Evolutionary conservation across 2,797 vertebrate genomes (phyloP), one percentile per base, ranked within the genome.

Genomic region (Scleropages formosus): DNA sequence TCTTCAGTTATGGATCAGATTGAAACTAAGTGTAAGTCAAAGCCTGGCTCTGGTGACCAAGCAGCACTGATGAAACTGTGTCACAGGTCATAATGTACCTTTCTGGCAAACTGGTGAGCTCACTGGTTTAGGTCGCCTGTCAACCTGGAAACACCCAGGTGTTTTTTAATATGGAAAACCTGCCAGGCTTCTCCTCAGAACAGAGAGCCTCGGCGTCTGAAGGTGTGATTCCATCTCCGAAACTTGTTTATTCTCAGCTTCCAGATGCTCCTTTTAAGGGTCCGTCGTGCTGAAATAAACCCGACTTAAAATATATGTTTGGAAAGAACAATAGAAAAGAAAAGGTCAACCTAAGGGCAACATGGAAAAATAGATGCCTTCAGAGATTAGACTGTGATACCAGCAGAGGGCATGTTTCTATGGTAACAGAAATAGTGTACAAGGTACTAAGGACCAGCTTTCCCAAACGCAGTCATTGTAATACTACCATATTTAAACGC

Each of bases 351-450:
- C 1, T 56, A 22, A 77, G 68, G 68, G 68, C 66, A 56, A 72
- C 22, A 47, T 44, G 15, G 24, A 49, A 44, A 77, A n/a, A 44
- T 62, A 47, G 16, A 24, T 47, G 39, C 59, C 61, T 72, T n/a
- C 20, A n/a, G 18, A 65, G 68, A 77, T 72, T 65, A 72, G 65
- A 72, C 26, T 53, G 18, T 27, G 20, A 68, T 47, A 69, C 71
- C 16, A 74, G 24, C 63, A 49, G 63, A 74, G 68, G 68, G 58
- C 56, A 74, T 51, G 71, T 77, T 77, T 73, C 76, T 73, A 73
- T 77, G 71, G 70, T 58, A 77, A 73, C 71, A 47, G 53, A 51
- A 59, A 51, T 69, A 53, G 64, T 44, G 31, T 65, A 63, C 66
- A 65, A 46, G 51, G 70, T 72, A 46, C 16, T n/a, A 1, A 66